Evolutionary conservation across 2,113 vertebrate species (phyloP), one percentile per base, ranked within the genome.

Genomic region (Jacana jacana): DNA sequence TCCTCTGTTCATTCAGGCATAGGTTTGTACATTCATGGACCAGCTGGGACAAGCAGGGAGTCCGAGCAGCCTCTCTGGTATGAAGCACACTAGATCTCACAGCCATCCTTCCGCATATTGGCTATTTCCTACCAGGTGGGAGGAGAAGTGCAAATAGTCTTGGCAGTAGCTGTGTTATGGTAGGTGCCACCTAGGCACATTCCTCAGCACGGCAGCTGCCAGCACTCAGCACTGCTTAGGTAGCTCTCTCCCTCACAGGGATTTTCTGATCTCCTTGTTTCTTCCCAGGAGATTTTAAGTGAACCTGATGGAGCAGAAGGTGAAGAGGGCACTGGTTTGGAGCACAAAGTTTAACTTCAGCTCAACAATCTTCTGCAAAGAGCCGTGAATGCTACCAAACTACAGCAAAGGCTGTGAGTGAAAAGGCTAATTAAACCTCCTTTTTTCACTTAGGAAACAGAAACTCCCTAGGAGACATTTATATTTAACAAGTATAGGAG

Each of bases 371-470:
- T 81, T 87, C 48, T 69, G 80, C 54, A 79, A 52, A 58, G n/a
- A 54, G 30, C 37, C 73, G 30, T 2, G 3, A 54, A 57, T 64
- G 77, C 44, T 52, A 60, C n/a, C 35, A 68, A 70, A 80, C 46
- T 37, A 52, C 58, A 77, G 49, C 54, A 66, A 49, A 81, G 55
- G n/a, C 55, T 71, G 49, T 33, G 60, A 57, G 24, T 33, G 33
- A 82, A 90, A 81, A 83, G 46, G 23, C 65, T 89, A 55, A 71
- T 72, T 91, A 93, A 92, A 78, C 48, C 31, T 68, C 27, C 61
- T 88, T 88, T 40, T 87, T 71, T 84, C 28, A 64, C 88, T 91
- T 84, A 80, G 78, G 89, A 92, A 48, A 86, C 39, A 89, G 61
- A 81, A 91, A 81, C 30, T 88, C 46, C 70, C 37, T 75, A 77